Conservation (phyloP, 2,797 vertebrate genomes). For the Telmatherina bonti region DNA sequence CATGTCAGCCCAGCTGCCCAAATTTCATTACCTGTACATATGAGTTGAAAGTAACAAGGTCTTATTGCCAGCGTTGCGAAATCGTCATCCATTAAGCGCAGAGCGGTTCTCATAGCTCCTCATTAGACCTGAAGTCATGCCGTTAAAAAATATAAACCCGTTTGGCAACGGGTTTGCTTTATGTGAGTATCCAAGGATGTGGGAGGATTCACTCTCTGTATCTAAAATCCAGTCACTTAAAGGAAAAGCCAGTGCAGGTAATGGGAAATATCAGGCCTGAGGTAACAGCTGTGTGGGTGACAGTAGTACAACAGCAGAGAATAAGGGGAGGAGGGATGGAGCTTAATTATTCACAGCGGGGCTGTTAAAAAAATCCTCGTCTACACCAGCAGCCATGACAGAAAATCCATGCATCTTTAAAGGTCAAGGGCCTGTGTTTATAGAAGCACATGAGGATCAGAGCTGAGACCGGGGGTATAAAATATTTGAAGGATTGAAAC, state of each 20-base stretch:
- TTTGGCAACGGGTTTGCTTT: constrained; percentile 21
- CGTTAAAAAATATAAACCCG: constrained; percentile 26
- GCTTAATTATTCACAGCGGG: constrained; percentile 58
- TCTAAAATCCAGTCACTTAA: constrained; percentile 46
- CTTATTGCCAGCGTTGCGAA: constrained; percentile 61
- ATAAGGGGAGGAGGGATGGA: constrained; percentile 15
- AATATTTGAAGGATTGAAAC: constrained; percentile 29
- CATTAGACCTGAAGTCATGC: constrained; percentile 16
- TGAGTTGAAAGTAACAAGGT: constrained; percentile 57
- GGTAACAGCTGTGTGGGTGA: constrained; percentile 52
- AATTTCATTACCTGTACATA: constrained; percentile 67
- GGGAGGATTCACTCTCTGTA: constrained; percentile 20
- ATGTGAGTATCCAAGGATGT: constrained; percentile 22
- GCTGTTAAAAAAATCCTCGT: constrained; percentile 51
- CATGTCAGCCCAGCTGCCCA: constrained; percentile 33
- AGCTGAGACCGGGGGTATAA: constrained; percentile 19
- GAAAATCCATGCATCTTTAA: constrained; percentile 70
- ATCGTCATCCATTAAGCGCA: constrained; percentile 48
- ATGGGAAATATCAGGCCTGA: constrained; percentile 39
- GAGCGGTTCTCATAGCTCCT: constrained; percentile 52
- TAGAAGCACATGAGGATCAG: constrained; percentile 8
- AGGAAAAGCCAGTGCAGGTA: constrained; percentile 43
- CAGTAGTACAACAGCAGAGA: constrained; percentile 21
- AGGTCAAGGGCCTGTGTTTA: constrained; percentile 65
- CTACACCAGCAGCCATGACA: constrained; percentile 48